phyloP scores from a whole-genome alignment of 2,797 vertebrate genomes.

The Sebastes wilsoni region DNA sequence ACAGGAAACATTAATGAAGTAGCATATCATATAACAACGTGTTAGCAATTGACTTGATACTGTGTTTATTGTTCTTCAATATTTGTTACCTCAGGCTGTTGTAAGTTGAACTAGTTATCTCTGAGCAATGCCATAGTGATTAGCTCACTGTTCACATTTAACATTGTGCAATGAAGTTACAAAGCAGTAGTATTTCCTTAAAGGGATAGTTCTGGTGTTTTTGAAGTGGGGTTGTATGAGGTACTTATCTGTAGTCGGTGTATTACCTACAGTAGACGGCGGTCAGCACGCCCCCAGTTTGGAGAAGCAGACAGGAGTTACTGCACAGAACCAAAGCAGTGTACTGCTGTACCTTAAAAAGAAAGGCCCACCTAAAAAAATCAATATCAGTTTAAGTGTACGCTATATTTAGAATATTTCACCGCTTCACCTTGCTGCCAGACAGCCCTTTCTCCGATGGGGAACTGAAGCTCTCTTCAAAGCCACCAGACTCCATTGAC shows the following conservation, averaged over 20 bases:
- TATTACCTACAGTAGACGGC: not conserved
- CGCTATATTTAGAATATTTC: too few species aligned
- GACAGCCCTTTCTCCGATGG: too few species aligned
- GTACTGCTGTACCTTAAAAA: not conserved
- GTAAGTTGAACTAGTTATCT: not conserved
- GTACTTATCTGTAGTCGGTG: accelerated
- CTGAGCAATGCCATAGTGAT: slow-evolving; percentile 6
- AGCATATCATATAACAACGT: not conserved
- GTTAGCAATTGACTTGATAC: not conserved
- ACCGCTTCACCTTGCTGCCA: too few species aligned
- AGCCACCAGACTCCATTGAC: too few species aligned
- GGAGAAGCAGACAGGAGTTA: not conserved
- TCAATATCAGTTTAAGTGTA: too few species aligned
- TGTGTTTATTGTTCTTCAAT: slow-evolving; percentile 17
- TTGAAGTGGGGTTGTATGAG: not conserved
- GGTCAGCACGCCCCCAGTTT: too few species aligned
- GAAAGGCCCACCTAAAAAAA: too few species aligned
- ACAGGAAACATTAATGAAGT: not conserved
- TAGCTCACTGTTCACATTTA: not conserved
- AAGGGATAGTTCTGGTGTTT: not conserved
- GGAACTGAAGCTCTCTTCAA: too few species aligned
- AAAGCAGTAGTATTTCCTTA: not conserved
- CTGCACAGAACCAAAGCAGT: not conserved
- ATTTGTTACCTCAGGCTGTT: slow-evolving; percentile 6
- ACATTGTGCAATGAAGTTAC: not conserved